Percentiles rank a stretch among this genome's conserved stretches.
Evolutionary conservation across 2,888 invertebrate genomes (phyloP).

Genomic region (Muschampia plurimacula): DNA sequence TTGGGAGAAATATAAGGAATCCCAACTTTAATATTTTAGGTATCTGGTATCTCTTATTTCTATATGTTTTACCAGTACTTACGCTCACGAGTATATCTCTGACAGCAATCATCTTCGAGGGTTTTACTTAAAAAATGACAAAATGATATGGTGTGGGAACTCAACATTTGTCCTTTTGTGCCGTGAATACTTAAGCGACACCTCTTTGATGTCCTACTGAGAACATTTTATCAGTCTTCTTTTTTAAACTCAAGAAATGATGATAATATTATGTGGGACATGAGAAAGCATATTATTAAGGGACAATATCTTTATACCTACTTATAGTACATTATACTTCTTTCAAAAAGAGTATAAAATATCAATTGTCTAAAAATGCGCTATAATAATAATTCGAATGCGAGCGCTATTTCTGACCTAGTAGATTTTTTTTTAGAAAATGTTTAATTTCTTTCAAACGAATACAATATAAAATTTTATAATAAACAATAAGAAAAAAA

Average conservation of each 20-base stretch:
- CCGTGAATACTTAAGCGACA: slow-evolving; percentile 68
- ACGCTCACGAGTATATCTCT: slow-evolving; percentile 55
- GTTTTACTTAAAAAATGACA: slow-evolving; percentile 64
- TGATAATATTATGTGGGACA: not conserved
- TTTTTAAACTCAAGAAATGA: slow-evolving; percentile 16
- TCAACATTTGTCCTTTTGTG: slow-evolving; percentile 56
- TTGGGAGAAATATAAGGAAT: not conserved
- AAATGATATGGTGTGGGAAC: slow-evolving; percentile 61
- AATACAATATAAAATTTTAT: too few species aligned
- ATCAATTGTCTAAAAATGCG: too few species aligned
- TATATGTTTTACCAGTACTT: slow-evolving; percentile 30
- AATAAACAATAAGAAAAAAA: too few species aligned
- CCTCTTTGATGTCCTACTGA: slow-evolving; percentile 63
- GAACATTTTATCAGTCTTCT: slow-evolving; percentile 29
- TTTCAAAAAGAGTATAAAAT: not conserved
- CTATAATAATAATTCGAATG: too few species aligned
- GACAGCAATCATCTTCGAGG: slow-evolving; percentile 58
- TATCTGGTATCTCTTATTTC: not conserved
- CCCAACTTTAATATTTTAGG: not conserved
- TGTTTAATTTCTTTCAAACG: too few species aligned
- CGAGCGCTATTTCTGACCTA: too few species aligned
- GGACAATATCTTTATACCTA: not conserved
- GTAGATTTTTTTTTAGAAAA: too few species aligned
- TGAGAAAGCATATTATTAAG: slow-evolving; percentile 2
- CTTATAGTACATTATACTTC: not conserved